Percentiles rank a stretch among this genome's conserved stretches.
Evolutionary conservation across 35 echinoderm and acorn worm species (phyloP).

Genomic region (Heliocidaris erythrogramma): DNA sequence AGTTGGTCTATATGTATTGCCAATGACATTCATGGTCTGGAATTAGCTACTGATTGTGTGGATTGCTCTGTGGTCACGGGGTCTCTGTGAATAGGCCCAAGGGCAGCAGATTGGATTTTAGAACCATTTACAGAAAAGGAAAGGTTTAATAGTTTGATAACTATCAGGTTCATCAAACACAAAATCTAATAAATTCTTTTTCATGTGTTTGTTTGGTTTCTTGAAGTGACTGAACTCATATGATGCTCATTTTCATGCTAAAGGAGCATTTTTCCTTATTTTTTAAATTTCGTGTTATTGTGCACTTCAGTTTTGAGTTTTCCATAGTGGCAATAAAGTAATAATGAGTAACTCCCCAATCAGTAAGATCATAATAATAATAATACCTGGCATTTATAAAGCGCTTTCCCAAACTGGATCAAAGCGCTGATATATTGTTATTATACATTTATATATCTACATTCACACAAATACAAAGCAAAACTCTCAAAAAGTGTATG

Average conservation of each 20-base stretch:
- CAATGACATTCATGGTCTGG: neutral
- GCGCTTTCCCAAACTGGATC: no score
- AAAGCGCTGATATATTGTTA: no score
- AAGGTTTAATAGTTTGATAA: slow-evolving; percentile 1
- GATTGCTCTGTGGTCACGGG: neutral
- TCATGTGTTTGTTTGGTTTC: neutral
- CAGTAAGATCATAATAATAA: no score
- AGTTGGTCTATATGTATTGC: neutral
- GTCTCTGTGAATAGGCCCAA: neutral
- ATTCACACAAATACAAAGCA: no score
- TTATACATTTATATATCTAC: no score
- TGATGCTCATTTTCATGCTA: neutral
- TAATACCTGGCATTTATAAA: no score
- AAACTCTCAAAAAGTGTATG: no score
- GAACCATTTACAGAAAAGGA: neutral
- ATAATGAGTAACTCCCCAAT: no score
- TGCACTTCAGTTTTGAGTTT: no score
- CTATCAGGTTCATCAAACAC: neutral
- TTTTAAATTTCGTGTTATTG: no score
- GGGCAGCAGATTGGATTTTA: neutral
- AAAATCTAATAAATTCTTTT: neutral
- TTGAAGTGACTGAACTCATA: neutral
- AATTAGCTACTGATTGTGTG: neutral
- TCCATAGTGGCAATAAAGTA: no score
- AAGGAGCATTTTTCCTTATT: neutral